A percentile compares a stretch with the other conserved stretches of the same genome.
Evolutionary conservation across 1,140 invertebrate genomes (phyloP).

Genomic region (Brachionus rotundiformis): DNA sequence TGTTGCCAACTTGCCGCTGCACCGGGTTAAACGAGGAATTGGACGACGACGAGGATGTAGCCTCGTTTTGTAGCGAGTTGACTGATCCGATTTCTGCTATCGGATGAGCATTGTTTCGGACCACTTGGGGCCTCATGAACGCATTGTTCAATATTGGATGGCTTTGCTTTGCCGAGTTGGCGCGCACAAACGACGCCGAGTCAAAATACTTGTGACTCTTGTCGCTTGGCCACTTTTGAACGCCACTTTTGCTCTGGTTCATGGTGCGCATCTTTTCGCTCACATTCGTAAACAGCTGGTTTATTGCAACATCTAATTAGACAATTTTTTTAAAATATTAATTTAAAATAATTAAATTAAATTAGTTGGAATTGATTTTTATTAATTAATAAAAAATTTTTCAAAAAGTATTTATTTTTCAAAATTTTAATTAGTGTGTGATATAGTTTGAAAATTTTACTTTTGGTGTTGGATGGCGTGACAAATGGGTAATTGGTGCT

Average conservation of each 20-base stretch:
- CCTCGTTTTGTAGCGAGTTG: constrained; percentile 14
- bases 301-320: constrained; percentile 20
- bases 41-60: neutral
- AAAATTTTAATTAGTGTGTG: neutral
- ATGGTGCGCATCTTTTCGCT: constrained; percentile 7
- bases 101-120: neutral
- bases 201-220: constrained; percentile 38
- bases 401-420: neutral
- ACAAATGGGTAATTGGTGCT: neutral
- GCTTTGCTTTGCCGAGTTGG: neutral
- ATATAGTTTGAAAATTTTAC: neutral
- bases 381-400: neutral
- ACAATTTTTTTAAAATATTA: neutral
- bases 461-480: neutral
- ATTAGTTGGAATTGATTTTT: neutral
- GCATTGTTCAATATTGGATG: constrained; percentile 42
- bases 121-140: constrained; percentile 45
- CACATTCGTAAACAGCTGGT: neutral
- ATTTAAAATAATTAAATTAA: neutral
- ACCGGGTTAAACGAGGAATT: too few relatives aligned
- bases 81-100: neutral
- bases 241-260: neutral
- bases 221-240: neutral
- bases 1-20: neutral
- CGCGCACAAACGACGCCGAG: neutral